Percentiles rank a stretch among this genome's conserved stretches.
These are phyloP conservation scores for Neolamprologus tretocephalus DNA, from an alignment of 2,113 vertebrate genomes.

Conservation along the genomic window DNA sequence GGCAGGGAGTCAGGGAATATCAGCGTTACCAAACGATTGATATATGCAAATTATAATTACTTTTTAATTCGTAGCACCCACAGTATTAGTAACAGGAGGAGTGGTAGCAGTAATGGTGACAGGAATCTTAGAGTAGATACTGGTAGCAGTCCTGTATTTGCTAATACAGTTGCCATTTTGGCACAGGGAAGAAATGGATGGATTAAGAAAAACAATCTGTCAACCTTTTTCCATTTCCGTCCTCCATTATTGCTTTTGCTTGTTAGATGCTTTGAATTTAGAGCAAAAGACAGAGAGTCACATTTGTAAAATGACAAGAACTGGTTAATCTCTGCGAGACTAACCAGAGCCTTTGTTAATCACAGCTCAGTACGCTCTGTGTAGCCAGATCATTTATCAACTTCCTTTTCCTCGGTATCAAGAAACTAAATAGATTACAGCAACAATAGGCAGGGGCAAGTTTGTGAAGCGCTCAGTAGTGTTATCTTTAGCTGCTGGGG, in stretches of 20 bases:
- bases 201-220: not conserved
- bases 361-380: slow-evolving; percentile 7
- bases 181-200: not conserved
- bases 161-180: not conserved
- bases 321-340: not conserved
- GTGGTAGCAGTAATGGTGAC: not conserved
- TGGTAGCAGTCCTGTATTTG: not conserved
- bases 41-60: not conserved
- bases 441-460: slow-evolving; percentile 14
- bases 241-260: not conserved
- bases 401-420: slow-evolving; percentile 40
- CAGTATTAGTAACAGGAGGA: not conserved
- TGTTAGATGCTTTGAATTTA: not conserved
- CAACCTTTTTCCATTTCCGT: not conserved
- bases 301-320: not conserved
- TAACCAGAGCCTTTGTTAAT: not conserved
- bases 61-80: not conserved
- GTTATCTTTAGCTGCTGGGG: slow-evolving; percentile 44
- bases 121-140: not conserved
- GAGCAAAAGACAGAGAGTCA: not conserved
- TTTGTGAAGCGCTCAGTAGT: slow-evolving; percentile 8
- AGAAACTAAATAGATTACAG: slow-evolving; percentile 49
- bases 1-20: not conserved
- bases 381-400: slow-evolving; percentile 32
- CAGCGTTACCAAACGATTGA: not conserved